Evolutionary conservation across 2,888 invertebrate species (phyloP).

Genomic region (Heteromurus nitidus): DNA sequence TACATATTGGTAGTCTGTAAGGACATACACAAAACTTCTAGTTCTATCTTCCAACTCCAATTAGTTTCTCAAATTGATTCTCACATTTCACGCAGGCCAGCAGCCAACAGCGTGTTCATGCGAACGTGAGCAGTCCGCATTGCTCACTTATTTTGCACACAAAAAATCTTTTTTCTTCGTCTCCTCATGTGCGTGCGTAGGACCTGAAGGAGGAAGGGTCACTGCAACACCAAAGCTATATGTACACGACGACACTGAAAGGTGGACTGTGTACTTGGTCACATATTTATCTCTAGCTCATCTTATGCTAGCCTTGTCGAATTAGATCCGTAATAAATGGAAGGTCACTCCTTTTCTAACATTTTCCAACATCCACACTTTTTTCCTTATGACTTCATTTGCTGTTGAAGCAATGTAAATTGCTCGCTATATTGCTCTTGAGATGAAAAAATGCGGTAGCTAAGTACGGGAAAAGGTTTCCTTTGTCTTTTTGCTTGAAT

Average conservation of each 20-base stretch:
- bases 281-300: neutral
- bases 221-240: conserved; percentile 8
- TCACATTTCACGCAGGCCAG: neutral
- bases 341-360: conserved; percentile 33
- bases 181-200: neutral
- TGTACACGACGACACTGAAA: neutral
- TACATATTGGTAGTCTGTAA: too few species aligned
- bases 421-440: neutral
- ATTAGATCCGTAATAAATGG: conserved; percentile 57
- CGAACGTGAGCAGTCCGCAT: conserved; percentile 7
- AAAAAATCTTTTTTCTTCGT: conserved; percentile 28
- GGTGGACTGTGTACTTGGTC: neutral
- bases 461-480: neutral
- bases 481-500: neutral
- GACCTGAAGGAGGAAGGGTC: conserved; percentile 47
- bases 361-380: neutral
- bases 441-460: conserved; percentile 15
- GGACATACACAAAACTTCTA: too few species aligned
- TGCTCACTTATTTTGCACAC: conserved; percentile 17
- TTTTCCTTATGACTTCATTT: conserved; percentile 7
- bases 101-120: conserved; percentile 19
- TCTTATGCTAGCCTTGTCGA: conserved; percentile 43
- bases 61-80: conserved; percentile 18
- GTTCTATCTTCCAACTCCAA: neutral
- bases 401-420: neutral